Evolutionary conservation across 2,888 invertebrate species (phyloP).

Genomic region (Mimumesa dahlbomi): DNA sequence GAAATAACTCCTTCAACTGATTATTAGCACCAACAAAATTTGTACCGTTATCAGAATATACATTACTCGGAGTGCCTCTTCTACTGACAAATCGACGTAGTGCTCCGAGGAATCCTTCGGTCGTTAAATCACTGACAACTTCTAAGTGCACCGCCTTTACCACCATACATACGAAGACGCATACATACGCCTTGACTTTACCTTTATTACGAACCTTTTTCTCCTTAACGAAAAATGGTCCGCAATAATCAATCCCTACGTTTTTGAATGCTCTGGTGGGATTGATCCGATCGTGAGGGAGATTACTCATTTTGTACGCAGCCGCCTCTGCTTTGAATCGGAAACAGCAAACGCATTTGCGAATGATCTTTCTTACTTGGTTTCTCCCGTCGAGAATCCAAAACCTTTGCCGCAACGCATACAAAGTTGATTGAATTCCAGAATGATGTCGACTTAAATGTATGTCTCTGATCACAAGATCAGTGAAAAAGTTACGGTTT

Average conservation of each 20-base stretch:
- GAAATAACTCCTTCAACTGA: constrained; percentile 10
- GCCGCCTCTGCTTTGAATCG: not conserved
- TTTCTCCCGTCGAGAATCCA: constrained; percentile 3
- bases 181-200: constrained; percentile 6
- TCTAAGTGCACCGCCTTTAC: constrained; percentile 5
- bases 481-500: not conserved
- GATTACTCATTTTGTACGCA: not conserved
- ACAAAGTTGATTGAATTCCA: not conserved
- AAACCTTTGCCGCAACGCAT: not conserved
- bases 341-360: not conserved
- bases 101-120: constrained; percentile 65
- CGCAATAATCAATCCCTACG: constrained; percentile 1
- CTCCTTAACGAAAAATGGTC: constrained; percentile 9
- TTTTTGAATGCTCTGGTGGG: not conserved
- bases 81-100: constrained; percentile 67
- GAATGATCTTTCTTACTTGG: not conserved
- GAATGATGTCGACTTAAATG: not conserved
- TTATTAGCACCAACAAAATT: constrained; percentile 71
- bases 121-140: constrained; percentile 7
- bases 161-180: constrained; percentile 12
- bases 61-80: constrained; percentile 61
- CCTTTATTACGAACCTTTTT: constrained; percentile 1
- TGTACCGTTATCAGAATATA: constrained; percentile 72
- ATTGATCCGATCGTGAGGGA: not conserved
- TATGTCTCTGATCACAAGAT: not conserved